These are phyloP conservation scores for Catocala fraxini DNA, from an alignment of 2,888 invertebrate species.

Conservation along the genomic window DNA sequence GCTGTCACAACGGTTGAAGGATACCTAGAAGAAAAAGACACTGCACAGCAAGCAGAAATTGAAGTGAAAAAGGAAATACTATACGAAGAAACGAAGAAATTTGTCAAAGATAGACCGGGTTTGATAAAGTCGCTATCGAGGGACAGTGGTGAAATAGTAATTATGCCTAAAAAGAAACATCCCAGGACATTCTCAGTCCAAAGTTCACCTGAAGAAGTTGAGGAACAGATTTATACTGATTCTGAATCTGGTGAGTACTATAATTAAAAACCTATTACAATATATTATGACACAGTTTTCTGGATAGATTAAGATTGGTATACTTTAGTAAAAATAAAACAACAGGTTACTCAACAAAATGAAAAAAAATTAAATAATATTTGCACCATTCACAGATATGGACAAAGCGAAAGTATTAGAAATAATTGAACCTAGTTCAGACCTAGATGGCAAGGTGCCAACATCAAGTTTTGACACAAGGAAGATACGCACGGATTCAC, in stretches of 20 bases:
- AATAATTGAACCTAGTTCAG: slow-evolving; percentile 84
- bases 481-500: slow-evolving; percentile 82
- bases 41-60: slow-evolving; percentile 61
- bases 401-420: slow-evolving; percentile 85
- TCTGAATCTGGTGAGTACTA: slow-evolving; percentile 80
- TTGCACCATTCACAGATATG: slow-evolving; percentile 68
- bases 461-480: slow-evolving; percentile 79
- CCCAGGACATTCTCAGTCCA: slow-evolving; percentile 83
- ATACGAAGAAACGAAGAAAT: slow-evolving; percentile 69
- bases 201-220: slow-evolving; percentile 85
- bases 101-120: slow-evolving; percentile 74
- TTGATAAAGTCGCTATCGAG: slow-evolving; percentile 81
- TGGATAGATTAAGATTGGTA: no score
- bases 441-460: slow-evolving; percentile 73
- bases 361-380: no score
- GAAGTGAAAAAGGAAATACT: slow-evolving; percentile 68
- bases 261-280: no score
- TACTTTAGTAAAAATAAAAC: not conserved
- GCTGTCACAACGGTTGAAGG: slow-evolving; percentile 79
- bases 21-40: slow-evolving; percentile 68
- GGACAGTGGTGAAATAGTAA: slow-evolving; percentile 81
- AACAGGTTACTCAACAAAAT: no score
- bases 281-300: no score
- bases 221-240: slow-evolving; percentile 86
- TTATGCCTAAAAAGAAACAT: slow-evolving; percentile 84